A percentile compares a stretch with the other conserved stretches of the same genome.
Evolutionary conservation across 2,113 vertebrate species (phyloP).

Genomic region (Proteles cristata): DNA sequence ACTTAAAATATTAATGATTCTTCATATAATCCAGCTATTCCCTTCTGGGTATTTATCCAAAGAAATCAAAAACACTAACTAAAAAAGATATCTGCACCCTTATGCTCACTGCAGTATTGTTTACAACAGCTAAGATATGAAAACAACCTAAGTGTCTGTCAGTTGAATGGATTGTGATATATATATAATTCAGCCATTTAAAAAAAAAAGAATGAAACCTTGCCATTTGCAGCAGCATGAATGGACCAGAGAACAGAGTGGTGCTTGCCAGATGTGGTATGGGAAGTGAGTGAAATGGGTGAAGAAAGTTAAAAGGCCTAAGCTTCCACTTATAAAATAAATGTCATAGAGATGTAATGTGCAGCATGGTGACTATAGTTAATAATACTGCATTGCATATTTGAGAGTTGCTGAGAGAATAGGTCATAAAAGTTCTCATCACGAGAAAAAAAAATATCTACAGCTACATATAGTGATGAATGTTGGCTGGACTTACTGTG

Average conservation of each 20-base stretch:
- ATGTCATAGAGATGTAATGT: neutral
- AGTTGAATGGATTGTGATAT: neutral
- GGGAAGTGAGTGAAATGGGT: neutral
- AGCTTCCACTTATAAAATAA: neutral
- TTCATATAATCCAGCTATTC: neutral
- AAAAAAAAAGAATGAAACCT: constrained; percentile 7
- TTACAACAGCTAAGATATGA: neutral
- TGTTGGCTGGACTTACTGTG: neutral
- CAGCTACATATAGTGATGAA: neutral
- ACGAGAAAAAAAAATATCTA: neutral
- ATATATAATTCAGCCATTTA: neutral
- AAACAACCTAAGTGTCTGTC: neutral
- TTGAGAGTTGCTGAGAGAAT: neutral
- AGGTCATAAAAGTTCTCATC: neutral
- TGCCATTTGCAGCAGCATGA: neutral
- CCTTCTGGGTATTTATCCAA: neutral
- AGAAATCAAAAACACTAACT: neutral
- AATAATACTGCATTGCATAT: neutral
- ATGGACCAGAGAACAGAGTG: neutral
- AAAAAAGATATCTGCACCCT: neutral
- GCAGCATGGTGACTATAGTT: neutral
- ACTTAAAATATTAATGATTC: neutral
- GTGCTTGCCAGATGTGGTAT: neutral
- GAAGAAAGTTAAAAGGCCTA: neutral
- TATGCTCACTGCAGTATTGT: neutral